Percentiles rank a stretch among this genome's conserved stretches.
phyloP scores from a whole-genome alignment of 2,113 vertebrate genomes.

The Triplophysa dalaica region DNA sequence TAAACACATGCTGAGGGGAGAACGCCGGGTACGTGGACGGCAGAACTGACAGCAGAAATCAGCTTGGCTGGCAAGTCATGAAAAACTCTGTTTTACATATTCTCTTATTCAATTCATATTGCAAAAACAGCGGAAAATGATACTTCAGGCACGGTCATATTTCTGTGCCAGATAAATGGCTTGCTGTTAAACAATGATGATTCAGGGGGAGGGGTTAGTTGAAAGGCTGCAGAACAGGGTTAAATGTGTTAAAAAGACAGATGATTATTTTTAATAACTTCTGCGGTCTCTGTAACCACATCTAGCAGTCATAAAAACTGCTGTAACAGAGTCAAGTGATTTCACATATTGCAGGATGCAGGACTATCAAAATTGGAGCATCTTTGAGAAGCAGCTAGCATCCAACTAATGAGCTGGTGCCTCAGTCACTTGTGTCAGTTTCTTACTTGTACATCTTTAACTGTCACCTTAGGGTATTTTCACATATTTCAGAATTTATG shows the following conservation, averaged over 20 bases:
- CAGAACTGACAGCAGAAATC: conserved; percentile 30
- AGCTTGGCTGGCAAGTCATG: conserved; percentile 11
- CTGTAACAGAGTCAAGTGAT: conserved; percentile 24
- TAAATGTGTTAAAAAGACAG: background rate
- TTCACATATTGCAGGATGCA: background rate
- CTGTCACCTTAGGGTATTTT: background rate
- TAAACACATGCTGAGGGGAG: conserved; percentile 47
- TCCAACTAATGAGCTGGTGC: conserved; percentile 8
- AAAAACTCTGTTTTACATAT: conserved; percentile 4
- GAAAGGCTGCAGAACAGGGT: background rate
- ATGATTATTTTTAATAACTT: conserved; percentile 24
- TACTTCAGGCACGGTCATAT: background rate
- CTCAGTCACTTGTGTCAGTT: background rate
- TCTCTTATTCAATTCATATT: background rate
- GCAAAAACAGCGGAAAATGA: background rate
- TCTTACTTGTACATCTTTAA: background rate
- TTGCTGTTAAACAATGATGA: conserved; percentile 11
- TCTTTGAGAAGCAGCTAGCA: conserved; percentile 9
- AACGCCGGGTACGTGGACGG: conserved; percentile 26
- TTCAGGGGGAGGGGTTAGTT: conserved; percentile 12
- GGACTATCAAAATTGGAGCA: conserved; percentile 6
- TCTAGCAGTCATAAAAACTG: background rate
- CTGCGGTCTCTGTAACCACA: conserved; percentile 1
- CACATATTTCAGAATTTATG: background rate
- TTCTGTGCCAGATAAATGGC: background rate